Base-by-base conservation (phyloP, 30 jellyfish, hydroid and myxozoan species). In the Turritopsis rubra region DNA sequence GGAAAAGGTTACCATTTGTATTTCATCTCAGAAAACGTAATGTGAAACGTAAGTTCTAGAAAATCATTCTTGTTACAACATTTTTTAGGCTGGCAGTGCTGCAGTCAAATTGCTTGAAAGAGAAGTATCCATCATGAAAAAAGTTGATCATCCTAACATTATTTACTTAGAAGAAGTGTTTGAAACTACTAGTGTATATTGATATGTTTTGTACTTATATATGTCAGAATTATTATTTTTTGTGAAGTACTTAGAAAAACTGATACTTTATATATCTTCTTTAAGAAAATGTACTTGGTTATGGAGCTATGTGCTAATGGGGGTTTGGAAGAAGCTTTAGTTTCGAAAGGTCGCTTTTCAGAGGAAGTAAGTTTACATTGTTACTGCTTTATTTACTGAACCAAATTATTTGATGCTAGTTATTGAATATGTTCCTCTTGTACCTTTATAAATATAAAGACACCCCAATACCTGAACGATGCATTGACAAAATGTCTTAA, bases 251-350 rank as follows among this genome's bases (percentile, higher is more conserved):
- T n/a, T n/a, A n/a, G n/a, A n/a, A n/a, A n/a, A n/a, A n/a, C n/a
- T n/a, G n/a, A n/a, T n/a, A n/a, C n/a, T n/a, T n/a, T n/a, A 13
- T 8, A 18, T 85, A 19, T 75, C 79, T 79, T 80, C 31, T 72
- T 77, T 66, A 52, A 91, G 98, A 87, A 91, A 87, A 87, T 91
- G 95, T 84, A 79, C 71, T 87, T 91, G 24, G 98, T 91, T 25
- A 91, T 91, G 98, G 98, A 91, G 82, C 53, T 91, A 54, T 91
- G 98, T 66, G 89, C 84, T 68, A 89, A 79, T 27, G 98, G 98
- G 21, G 95, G 96, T 17, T 70, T 91, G 79, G 81, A 87, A 73
- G 91, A 87, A 17, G 86, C 80, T 28, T 85, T 91, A n/a, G 82
- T 75, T 30, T 29, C 79, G 31, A 84, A 75, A 54, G 87, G 66